phyloP scores from a whole-genome alignment of 2,113 vertebrate genomes.

The Triplophysa tibetana region DNA sequence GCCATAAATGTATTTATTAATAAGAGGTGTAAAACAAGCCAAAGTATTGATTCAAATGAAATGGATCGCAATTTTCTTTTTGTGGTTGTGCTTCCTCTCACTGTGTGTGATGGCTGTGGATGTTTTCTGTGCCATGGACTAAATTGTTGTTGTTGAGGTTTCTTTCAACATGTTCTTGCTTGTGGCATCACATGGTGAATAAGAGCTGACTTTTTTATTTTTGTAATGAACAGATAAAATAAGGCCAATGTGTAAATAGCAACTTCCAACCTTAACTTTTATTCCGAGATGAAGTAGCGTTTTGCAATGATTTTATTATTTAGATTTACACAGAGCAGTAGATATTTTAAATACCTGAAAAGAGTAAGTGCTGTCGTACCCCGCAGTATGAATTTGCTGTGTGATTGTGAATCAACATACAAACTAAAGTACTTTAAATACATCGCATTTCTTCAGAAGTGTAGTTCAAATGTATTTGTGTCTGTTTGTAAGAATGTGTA shows the following conservation, averaged over 20 bases:
- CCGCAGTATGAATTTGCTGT: neutral
- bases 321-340: neutral
- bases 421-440: neutral
- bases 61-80: neutral
- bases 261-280: neutral
- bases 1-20: too few relatives aligned
- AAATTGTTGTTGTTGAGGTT: neutral
- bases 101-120: neutral
- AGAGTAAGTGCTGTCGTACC: neutral
- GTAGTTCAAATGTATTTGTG: constrained; percentile 5
- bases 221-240: neutral
- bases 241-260: neutral
- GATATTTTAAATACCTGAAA: neutral
- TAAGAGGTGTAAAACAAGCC: too few relatives aligned
- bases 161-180: neutral
- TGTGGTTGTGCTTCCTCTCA: neutral
- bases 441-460: constrained; percentile 6
- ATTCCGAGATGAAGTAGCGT: neutral
- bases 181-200: neutral
- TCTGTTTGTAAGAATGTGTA: neutral
- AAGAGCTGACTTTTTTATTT: neutral
- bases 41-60: too few relatives aligned
- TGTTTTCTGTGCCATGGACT: constrained; percentile 8
- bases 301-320: neutral
- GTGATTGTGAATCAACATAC: neutral